Evolutionary conservation across 2,113 vertebrate genomes (phyloP).

Genomic region (Brachypteracias leptosomus): DNA sequence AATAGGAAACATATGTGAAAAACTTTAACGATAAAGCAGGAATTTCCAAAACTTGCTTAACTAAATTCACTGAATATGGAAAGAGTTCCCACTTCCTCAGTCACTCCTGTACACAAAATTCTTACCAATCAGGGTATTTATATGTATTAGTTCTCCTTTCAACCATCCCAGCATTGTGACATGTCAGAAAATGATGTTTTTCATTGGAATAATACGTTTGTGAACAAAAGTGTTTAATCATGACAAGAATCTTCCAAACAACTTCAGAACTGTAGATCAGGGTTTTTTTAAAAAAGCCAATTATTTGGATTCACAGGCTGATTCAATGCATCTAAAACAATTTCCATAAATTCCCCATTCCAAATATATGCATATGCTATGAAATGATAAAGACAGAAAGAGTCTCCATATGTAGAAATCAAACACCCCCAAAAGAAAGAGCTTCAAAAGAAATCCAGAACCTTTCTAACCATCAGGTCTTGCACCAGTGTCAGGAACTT

Average conservation of each 20-base stretch:
- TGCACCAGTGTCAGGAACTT: background rate
- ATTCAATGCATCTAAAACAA: background rate
- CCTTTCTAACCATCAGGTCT: background rate
- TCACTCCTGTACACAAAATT: background rate
- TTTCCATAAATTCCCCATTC: background rate
- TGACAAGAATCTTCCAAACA: background rate
- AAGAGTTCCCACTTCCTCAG: background rate
- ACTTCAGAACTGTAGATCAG: background rate
- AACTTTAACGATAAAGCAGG: conserved; percentile 38
- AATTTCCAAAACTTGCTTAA: background rate
- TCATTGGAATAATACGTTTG: background rate
- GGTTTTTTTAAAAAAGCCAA: background rate
- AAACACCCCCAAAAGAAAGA: background rate
- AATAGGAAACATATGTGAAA: conserved; percentile 56
- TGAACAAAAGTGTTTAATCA: background rate
- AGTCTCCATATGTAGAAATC: background rate
- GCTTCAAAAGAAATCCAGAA: background rate
- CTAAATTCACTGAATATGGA: background rate
- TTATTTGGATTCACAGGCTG: background rate
- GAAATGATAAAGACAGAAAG: conserved; percentile 10
- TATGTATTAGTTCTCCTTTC: background rate
- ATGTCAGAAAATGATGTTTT: conserved; percentile 10
- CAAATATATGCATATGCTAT: conserved; percentile 12
- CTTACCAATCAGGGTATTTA: background rate
- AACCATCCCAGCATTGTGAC: background rate